phyloP scores from a whole-genome alignment of 1,140 invertebrate species.

The Hypsibius dujardini region DNA sequence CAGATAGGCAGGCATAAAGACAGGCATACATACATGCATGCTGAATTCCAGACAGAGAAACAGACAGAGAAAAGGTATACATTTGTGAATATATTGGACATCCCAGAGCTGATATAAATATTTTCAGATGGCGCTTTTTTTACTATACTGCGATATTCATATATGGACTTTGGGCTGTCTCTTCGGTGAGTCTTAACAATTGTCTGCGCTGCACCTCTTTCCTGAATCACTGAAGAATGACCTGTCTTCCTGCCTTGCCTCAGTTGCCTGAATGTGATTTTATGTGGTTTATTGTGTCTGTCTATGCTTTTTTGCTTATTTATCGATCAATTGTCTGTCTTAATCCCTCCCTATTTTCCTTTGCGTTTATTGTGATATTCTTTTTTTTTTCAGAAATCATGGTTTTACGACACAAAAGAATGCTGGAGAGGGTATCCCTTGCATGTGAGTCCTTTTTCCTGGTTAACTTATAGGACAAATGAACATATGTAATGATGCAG shows the following conservation, averaged over 20 bases:
- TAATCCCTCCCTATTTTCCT: too few relatives aligned
- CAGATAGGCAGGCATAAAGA: too few relatives aligned
- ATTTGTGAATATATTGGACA: too few relatives aligned
- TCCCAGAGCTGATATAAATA: background rate
- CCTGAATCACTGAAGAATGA: too few relatives aligned
- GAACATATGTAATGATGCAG: too few relatives aligned
- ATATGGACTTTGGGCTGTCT: slow-evolving; percentile 62
- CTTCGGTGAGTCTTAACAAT: slow-evolving; percentile 42
- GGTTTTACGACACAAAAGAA: slow-evolving; percentile 77
- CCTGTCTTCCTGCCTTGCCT: too few relatives aligned
- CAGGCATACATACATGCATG: too few relatives aligned
- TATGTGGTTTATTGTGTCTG: background rate
- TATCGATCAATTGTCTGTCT: too few relatives aligned
- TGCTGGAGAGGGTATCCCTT: slow-evolving; percentile 59
- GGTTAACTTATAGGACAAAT: slow-evolving; percentile 6
- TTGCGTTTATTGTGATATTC: background rate
- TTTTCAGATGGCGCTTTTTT: slow-evolving; percentile 57
- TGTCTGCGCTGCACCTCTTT: too few relatives aligned
- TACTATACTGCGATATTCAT: slow-evolving; percentile 68
- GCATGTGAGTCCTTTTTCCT: slow-evolving; percentile 28
- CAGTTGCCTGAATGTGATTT: background rate
- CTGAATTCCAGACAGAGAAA: too few relatives aligned
- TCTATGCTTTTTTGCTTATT: too few relatives aligned
- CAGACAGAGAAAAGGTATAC: too few relatives aligned
- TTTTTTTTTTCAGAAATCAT: slow-evolving; percentile 47